Conservation (phyloP, 2,797 vertebrate genomes). For the Pseudochromis fuscus region DNA sequence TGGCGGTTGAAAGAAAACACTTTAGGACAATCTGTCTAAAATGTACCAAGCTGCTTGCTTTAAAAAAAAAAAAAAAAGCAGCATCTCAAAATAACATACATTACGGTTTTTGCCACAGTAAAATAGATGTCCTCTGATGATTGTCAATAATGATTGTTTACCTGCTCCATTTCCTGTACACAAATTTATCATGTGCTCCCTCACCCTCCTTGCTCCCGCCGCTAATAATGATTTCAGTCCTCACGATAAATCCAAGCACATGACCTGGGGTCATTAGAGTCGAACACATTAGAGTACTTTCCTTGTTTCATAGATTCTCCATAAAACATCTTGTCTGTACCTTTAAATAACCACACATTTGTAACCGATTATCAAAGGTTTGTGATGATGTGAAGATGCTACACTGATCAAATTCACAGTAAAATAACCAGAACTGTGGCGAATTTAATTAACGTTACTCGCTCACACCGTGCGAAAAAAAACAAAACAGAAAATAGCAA, state of each 20-base stretch:
- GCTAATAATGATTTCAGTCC: slow-evolving; percentile 23
- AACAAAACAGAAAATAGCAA: no score
- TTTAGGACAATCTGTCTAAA: slow-evolving; percentile 20
- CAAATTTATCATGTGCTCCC: neutral
- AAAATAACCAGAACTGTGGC: no score
- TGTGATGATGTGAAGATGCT: no score
- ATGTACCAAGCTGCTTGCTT: slow-evolving; percentile 6
- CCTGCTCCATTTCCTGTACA: slow-evolving; percentile 10
- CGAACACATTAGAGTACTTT: no score
- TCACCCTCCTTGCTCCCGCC: neutral
- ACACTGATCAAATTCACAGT: no score
- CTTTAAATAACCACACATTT: no score
- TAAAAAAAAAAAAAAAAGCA: neutral
- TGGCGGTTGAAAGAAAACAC: slow-evolving; percentile 30
- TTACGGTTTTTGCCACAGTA: neutral
- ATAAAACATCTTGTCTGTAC: no score
- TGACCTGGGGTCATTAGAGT: no score
- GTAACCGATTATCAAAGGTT: no score
- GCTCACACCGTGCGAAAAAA: no score
- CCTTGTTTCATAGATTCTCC: no score
- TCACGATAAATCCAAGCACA: slow-evolving; percentile 32
- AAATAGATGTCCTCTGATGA: neutral
- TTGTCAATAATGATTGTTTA: neutral
- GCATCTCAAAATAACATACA: slow-evolving; percentile 9
- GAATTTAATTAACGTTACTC: no score